phyloP scores from a whole-genome alignment of 2,113 vertebrate species.

The Chinchilla lanigera region DNA sequence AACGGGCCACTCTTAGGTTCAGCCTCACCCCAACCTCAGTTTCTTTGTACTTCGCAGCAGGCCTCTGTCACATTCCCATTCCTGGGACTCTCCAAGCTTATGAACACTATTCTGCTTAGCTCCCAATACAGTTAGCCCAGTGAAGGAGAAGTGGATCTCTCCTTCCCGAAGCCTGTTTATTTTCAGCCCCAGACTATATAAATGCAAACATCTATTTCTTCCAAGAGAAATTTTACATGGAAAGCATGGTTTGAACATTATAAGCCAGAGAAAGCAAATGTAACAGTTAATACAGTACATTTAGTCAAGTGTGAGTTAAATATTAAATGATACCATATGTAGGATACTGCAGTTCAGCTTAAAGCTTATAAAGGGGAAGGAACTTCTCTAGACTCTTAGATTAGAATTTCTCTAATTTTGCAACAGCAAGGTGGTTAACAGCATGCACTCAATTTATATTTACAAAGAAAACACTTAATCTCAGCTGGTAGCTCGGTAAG shows the following conservation, averaged over 20 bases:
- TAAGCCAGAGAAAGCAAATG: constrained; percentile 8
- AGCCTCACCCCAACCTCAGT: background rate
- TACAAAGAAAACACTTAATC: constrained; percentile 17
- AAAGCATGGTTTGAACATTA: background rate
- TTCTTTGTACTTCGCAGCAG: background rate
- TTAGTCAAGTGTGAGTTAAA: constrained; percentile 42
- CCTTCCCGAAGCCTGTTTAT: background rate
- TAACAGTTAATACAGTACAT: constrained; percentile 14
- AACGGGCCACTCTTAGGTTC: background rate
- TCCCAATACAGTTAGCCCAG: background rate
- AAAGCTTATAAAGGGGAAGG: background rate
- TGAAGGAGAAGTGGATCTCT: background rate
- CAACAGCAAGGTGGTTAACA: background rate
- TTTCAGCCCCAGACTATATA: constrained; percentile 27
- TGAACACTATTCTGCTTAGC: background rate
- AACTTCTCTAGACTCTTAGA: constrained; percentile 38
- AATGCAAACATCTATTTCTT: constrained; percentile 28
- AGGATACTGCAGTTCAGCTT: background rate
- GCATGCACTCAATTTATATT: background rate
- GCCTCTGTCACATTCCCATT: background rate
- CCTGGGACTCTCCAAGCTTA: background rate
- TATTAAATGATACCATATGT: constrained; percentile 36
- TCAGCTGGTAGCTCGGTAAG: background rate
- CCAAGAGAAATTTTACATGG: background rate
- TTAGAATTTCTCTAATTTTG: constrained; percentile 41